Percentiles rank a stretch among this genome's conserved stretches.
phyloP scores from a whole-genome alignment of 35 echinoderm and acorn worm species.

The Amphiura filiformis region DNA sequence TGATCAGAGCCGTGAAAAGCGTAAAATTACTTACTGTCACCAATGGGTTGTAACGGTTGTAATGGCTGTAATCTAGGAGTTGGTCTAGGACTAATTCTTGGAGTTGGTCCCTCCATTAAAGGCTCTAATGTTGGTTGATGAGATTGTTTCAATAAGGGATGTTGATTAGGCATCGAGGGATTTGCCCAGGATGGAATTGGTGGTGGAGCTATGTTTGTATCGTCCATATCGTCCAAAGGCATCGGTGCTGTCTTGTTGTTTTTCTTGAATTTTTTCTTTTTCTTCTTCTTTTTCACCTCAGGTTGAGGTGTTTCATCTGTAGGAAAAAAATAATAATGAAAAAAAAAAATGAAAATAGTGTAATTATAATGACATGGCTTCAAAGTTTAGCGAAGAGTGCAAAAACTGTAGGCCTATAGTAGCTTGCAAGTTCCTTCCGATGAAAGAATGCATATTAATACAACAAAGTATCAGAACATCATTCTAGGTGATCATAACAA shows the following conservation, averaged over 20 bases:
- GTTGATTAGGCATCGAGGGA: slow-evolving; percentile 47
- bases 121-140: slow-evolving; percentile 77
- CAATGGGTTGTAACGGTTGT: too few relatives aligned
- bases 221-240: slow-evolving; percentile 56
- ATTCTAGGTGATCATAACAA: too few relatives aligned
- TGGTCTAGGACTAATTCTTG: slow-evolving; percentile 35
- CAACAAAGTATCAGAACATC: too few relatives aligned
- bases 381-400: too few relatives aligned
- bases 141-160: slow-evolving; percentile 43
- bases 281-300: slow-evolving; percentile 80
- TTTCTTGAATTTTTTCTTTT: slow-evolving; percentile 90
- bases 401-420: too few relatives aligned
- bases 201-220: slow-evolving; percentile 36
- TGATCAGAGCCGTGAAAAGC: too few relatives aligned
- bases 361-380: too few relatives aligned
- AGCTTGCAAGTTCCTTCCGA: too few relatives aligned
- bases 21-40: background rate
- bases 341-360: too few relatives aligned
- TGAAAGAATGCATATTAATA: too few relatives aligned
- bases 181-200: slow-evolving; percentile 69
- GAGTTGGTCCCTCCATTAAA: slow-evolving; percentile 57
- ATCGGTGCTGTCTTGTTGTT: slow-evolving; percentile 85
- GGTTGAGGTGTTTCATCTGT: slow-evolving; percentile 28
- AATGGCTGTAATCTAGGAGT: background rate
- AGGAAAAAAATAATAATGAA: background rate